These are phyloP conservation scores for Otolemur crassicaudatus DNA, from an alignment of 2,797 vertebrate species.

Conservation along the genomic window DNA sequence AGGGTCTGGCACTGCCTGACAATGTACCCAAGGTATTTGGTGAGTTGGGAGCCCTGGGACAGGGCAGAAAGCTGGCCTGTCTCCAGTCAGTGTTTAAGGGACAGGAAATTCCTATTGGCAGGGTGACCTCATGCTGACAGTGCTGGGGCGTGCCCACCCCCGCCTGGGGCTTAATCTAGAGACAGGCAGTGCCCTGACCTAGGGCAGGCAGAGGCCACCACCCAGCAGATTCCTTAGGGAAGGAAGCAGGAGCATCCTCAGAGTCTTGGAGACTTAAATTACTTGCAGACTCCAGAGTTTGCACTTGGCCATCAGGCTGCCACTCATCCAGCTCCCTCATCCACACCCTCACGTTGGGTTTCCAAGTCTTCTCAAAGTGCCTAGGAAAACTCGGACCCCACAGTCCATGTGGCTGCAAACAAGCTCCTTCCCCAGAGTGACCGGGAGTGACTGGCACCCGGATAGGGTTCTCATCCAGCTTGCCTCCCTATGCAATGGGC, in stretches of 20 bases:
- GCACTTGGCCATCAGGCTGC: too few relatives aligned
- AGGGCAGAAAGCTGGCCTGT: not conserved
- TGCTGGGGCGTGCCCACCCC: not conserved
- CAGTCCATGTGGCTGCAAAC: not conserved
- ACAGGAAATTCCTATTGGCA: constrained; percentile 65
- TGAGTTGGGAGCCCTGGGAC: not conserved
- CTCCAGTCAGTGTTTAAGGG: constrained; percentile 46
- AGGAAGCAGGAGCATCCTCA: fast-evolving
- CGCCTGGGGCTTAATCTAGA: not conserved
- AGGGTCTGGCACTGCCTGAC: constrained; percentile 37
- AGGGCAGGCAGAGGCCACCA: fast-evolving
- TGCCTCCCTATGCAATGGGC: not conserved
- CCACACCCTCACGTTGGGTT: not conserved
- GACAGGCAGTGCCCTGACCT: not conserved
- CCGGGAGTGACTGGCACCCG: not conserved
- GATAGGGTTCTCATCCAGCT: too few relatives aligned
- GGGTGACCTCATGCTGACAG: constrained; percentile 71
- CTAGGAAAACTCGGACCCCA: not conserved
- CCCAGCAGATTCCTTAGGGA: not conserved
- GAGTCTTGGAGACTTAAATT: not conserved
- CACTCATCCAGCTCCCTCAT: not conserved
- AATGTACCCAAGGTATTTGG: not conserved
- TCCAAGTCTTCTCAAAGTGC: not conserved
- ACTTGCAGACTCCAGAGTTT: not conserved
- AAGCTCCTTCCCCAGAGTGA: not conserved